These are phyloP conservation scores for Timandra comae DNA, from an alignment of 2,888 invertebrate genomes.

Conservation along the genomic window DNA sequence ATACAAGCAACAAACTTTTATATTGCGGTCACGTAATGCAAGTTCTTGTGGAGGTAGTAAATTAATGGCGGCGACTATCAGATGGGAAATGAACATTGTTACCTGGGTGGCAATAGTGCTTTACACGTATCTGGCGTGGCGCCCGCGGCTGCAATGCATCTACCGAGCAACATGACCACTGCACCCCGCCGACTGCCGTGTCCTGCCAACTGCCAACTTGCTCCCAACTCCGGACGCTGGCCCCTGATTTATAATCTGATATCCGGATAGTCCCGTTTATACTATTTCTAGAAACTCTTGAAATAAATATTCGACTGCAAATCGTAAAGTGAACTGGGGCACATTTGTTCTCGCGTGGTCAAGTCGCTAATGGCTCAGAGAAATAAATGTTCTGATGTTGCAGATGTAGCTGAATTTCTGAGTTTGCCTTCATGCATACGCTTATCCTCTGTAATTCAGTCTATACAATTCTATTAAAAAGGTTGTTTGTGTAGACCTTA, in stretches of 20 bases:
- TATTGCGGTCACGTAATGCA: background rate
- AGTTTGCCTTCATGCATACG: conserved; percentile 7
- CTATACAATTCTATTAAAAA: no score
- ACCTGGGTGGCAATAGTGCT: conserved; percentile 12
- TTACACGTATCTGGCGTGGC: conserved; percentile 27
- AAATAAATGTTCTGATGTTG: conserved; percentile 27
- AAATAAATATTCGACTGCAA: conserved; percentile 23
- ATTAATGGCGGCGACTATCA: conserved; percentile 9
- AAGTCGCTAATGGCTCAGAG: conserved; percentile 21
- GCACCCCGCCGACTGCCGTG: conserved; percentile 20
- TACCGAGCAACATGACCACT: conserved; percentile 19
- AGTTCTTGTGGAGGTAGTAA: conserved; percentile 1
- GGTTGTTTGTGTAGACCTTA: no score
- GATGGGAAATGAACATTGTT: conserved; percentile 5
- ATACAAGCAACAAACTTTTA: no score
- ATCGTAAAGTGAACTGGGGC: conserved; percentile 22
- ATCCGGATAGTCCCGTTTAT: conserved; percentile 34
- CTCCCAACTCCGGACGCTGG: conserved; percentile 38
- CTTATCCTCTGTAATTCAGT: background rate
- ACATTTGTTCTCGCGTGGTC: conserved; percentile 27
- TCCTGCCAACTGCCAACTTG: conserved; percentile 31
- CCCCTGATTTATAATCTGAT: conserved; percentile 54
- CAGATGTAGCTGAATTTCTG: conserved; percentile 16
- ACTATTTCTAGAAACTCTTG: conserved; percentile 25
- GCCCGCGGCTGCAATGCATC: conserved; percentile 25